Conservation (phyloP, 2,797 vertebrate species). For the Rhincodon typus region DNA sequence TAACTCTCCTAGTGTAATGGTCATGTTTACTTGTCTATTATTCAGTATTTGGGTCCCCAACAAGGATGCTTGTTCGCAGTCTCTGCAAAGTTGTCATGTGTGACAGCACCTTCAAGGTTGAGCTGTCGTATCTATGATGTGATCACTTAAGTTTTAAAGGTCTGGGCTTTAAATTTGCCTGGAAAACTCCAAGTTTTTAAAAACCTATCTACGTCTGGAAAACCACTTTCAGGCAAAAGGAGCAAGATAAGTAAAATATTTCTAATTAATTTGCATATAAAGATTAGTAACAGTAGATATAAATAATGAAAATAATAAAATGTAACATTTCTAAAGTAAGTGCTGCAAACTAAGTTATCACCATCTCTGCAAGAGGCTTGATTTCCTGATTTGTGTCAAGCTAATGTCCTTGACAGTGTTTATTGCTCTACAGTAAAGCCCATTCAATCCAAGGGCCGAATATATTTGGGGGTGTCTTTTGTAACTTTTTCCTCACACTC, state of each 20-base stretch:
- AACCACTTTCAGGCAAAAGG: not conserved
- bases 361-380: not conserved
- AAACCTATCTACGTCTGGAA: not conserved
- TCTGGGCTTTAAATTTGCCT: not conserved
- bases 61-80: not conserved
- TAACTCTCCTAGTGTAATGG: not conserved
- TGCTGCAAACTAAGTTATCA: not conserved
- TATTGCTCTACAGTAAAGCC: not conserved
- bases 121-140: not conserved
- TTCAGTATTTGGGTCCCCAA: not conserved
- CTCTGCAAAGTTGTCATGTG: not conserved
- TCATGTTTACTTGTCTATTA: not conserved
- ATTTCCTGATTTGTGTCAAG: not conserved
- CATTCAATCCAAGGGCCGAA: not conserved
- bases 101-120: not conserved
- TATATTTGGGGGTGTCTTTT: not conserved
- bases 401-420: not conserved
- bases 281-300: not conserved
- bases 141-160: not conserved
- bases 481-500: not conserved
- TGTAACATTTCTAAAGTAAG: not conserved
- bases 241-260: not conserved
- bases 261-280: not conserved
- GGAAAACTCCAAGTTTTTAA: not conserved
- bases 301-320: not conserved